Evolutionary conservation across 2,888 invertebrate genomes (phyloP).

Genomic region (Cataglyphis albicans): DNA sequence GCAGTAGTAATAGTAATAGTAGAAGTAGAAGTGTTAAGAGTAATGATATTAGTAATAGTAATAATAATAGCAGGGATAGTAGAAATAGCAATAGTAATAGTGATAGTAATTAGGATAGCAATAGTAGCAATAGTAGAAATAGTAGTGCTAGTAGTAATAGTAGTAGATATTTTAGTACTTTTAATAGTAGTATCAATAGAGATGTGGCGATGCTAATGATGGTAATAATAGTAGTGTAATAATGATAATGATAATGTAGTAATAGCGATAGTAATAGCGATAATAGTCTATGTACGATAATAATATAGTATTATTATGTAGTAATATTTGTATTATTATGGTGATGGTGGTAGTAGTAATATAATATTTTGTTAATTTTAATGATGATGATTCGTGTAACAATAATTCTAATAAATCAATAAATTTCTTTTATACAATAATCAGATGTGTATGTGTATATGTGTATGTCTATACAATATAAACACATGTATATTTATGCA

Average conservation of each 20-base stretch:
- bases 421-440: slow-evolving; percentile 84
- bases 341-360: slow-evolving; percentile 58
- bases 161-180: not conserved
- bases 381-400: slow-evolving; percentile 74
- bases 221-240: not conserved
- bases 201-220: not conserved
- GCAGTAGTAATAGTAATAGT: slow-evolving; percentile 24
- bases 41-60: slow-evolving; percentile 58
- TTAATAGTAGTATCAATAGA: not conserved
- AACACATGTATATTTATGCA: slow-evolving; percentile 69
- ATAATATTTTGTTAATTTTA: slow-evolving; percentile 68
- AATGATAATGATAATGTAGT: slow-evolving; percentile 49
- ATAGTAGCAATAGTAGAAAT: not conserved
- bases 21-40: slow-evolving; percentile 66
- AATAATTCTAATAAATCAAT: slow-evolving; percentile 80
- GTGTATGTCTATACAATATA: slow-evolving; percentile 64
- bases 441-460: slow-evolving; percentile 81
- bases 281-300: not conserved
- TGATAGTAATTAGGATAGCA: slow-evolving; percentile 9
- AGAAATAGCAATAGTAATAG: not conserved
- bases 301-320: not conserved
- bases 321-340: not conserved
- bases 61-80: not conserved
- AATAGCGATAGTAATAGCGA: slow-evolving; percentile 26
- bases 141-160: not conserved